Conservation (phyloP, 2,797 vertebrate species). For the Heterohyrax brucei region DNA sequence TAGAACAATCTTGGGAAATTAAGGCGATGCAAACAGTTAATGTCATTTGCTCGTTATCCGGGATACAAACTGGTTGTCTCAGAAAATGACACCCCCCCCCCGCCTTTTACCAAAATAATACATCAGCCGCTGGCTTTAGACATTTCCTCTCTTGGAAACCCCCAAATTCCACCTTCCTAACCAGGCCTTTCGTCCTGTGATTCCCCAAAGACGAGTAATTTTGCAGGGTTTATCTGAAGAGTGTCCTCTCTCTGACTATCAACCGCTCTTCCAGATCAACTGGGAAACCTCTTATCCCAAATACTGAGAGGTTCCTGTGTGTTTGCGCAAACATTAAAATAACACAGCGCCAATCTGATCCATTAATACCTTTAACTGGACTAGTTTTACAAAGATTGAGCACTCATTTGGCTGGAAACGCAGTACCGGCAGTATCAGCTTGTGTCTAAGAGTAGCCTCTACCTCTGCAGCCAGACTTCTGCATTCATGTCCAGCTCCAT, state of each 20-base stretch:
- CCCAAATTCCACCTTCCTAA: slow-evolving; percentile 3
- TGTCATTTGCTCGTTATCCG: not conserved
- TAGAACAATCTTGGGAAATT: not conserved
- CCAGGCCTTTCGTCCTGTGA: not conserved
- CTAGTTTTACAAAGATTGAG: slow-evolving; percentile 27
- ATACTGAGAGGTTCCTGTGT: not conserved
- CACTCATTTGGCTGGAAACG: not conserved
- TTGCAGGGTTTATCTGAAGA: not conserved
- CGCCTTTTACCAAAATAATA: slow-evolving; percentile 47
- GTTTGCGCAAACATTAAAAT: not conserved
- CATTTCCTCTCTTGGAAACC: slow-evolving; percentile 61
- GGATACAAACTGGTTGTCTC: slow-evolving; percentile 14
- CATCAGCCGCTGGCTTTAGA: slow-evolving; percentile 18
- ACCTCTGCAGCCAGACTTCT: not conserved
- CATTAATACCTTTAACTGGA: not conserved
- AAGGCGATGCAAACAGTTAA: not conserved
- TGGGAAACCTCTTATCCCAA: not conserved
- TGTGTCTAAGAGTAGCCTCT: not conserved
- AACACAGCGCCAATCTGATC: not conserved
- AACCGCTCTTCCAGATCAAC: not conserved
- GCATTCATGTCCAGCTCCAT: not conserved
- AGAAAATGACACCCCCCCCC: not conserved
- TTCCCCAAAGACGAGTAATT: not conserved
- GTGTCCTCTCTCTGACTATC: not conserved
- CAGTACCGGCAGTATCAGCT: not conserved